Evolutionary conservation across 2,113 vertebrate species (phyloP).

Genomic region (Polypterus senegalus): DNA sequence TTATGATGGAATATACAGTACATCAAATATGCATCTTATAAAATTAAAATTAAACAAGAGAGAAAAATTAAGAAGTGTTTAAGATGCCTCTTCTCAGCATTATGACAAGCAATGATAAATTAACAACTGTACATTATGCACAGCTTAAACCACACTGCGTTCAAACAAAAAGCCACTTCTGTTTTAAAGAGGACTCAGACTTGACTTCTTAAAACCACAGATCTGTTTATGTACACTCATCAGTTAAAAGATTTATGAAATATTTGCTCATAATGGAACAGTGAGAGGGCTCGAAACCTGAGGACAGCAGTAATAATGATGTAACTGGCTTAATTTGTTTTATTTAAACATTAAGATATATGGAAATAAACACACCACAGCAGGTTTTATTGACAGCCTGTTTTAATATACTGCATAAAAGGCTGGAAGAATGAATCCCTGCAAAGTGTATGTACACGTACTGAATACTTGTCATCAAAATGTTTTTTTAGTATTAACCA

Average conservation of each 20-base stretch:
- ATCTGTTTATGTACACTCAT: not conserved
- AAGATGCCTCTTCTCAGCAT: too few relatives aligned
- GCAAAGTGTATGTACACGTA: too few relatives aligned
- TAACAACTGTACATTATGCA: not conserved
- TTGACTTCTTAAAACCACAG: constrained; percentile 1
- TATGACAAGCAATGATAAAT: not conserved
- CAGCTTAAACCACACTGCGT: not conserved
- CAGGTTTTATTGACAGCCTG: constrained; percentile 1
- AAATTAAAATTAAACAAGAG: too few relatives aligned
- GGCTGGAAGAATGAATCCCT: not conserved
- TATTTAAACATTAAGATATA: constrained; percentile 3
- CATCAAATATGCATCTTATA: too few relatives aligned
- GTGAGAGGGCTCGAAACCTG: constrained; percentile 1
- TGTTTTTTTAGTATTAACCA: too few relatives aligned
- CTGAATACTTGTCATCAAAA: too few relatives aligned
- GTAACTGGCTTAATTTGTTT: constrained; percentile 6
- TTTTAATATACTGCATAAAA: not conserved
- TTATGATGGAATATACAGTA: too few relatives aligned
- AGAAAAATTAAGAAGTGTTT: too few relatives aligned
- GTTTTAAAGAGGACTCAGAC: constrained; percentile 4
- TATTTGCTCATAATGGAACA: not conserved
- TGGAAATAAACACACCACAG: constrained; percentile 2
- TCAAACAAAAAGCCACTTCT: not conserved
- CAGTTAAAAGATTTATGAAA: not conserved
- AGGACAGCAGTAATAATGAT: constrained; percentile 6